Percentiles rank a stretch among this genome's conserved stretches.
Evolutionary conservation across 2,113 vertebrate genomes (phyloP).

Genomic region (Oryzias javanicus): DNA sequence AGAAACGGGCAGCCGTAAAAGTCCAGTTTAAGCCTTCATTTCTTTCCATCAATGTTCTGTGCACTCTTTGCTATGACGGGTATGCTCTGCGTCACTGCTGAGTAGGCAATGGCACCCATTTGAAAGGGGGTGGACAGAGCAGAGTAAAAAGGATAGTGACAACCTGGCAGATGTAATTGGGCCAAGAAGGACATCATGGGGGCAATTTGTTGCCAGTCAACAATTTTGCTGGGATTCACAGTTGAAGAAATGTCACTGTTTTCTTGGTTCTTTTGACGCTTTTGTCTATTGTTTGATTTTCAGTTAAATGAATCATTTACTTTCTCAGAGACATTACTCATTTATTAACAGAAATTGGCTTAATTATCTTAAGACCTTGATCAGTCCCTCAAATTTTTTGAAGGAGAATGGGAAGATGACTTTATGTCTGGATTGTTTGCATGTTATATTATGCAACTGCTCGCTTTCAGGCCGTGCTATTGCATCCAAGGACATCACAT

Average conservation of each 20-base stretch:
- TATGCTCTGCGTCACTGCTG: slow-evolving; percentile 35
- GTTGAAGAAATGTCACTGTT: background rate
- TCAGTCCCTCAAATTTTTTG: too few species aligned
- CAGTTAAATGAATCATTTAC: too few species aligned
- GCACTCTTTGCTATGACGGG: slow-evolving; percentile 42
- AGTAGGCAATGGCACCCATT: slow-evolving; percentile 17
- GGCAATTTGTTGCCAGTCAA: slow-evolving; percentile 16
- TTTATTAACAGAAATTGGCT: too few species aligned
- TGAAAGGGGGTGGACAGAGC: slow-evolving; percentile 23
- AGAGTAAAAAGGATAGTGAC: slow-evolving; percentile 16
- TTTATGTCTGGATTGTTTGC: too few species aligned
- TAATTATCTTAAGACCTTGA: too few species aligned
- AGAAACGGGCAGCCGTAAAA: slow-evolving; percentile 28
- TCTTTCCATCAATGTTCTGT: slow-evolving; percentile 34
- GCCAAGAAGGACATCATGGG: slow-evolving; percentile 12
- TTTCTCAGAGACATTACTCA: too few species aligned
- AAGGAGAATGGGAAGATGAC: too few species aligned
- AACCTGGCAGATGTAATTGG: slow-evolving; percentile 30
- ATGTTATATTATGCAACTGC: too few species aligned
- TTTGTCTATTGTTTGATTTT: background rate
- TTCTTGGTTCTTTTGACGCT: background rate
- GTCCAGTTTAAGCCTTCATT: slow-evolving; percentile 21
- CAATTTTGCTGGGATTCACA: background rate
- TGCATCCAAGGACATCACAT: too few species aligned
- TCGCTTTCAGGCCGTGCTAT: too few species aligned